Base-by-base conservation (phyloP, 2,797 vertebrate genomes). In the Chelmon rostratus region DNA sequence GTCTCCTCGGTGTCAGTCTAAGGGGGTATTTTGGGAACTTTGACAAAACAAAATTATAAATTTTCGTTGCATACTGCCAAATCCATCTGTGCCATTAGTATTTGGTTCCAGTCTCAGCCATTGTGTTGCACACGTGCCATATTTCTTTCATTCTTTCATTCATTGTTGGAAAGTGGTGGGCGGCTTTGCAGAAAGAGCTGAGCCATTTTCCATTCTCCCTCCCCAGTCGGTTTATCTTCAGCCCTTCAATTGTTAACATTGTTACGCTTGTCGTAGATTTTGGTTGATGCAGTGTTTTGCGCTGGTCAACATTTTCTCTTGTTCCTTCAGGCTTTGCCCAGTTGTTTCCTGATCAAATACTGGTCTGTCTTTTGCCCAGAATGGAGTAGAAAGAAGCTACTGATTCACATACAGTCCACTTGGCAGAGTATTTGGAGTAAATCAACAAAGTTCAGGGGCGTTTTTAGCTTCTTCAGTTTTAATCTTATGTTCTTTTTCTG, bases 381-480 rank as follows among this genome's bases (percentile, higher is more conserved):
- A 47, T 40, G 25, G 21, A 49, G 11, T 21, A 6, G 21, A 63
- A 35, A 25, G 2, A 63, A 31, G 61, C 19, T 21, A 23, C 8
- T 23, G 38, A 57, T 47, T 50, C 23, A 25, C 49, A 54, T 46
- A 10, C 2, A 2, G 5, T 10, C 5, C 1, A 25, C 35, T 37
- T 50, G 10, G 7, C 2, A 59, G 49, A 46, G 18, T n/a, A 28
- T 28, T n/a, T n/a, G n/a, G n/a, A n/a, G 62, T 6, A n/a, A n/a
- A n/a, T n/a, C 28, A 31, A 28, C 31, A 28, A 28, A 31, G 28
- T 31, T 28, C 28, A 49, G 58, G 2, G 57, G 5, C 5, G 1
- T 46, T 73, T 74, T 25, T 52, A 67, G n/a, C 37, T 31, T 54
- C n/a, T 49, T 62, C 6, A n/a, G 8, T 59, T 47, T 42, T 35